phyloP scores from a whole-genome alignment of 2,797 vertebrate genomes.

The Melopsittacus undulatus region DNA sequence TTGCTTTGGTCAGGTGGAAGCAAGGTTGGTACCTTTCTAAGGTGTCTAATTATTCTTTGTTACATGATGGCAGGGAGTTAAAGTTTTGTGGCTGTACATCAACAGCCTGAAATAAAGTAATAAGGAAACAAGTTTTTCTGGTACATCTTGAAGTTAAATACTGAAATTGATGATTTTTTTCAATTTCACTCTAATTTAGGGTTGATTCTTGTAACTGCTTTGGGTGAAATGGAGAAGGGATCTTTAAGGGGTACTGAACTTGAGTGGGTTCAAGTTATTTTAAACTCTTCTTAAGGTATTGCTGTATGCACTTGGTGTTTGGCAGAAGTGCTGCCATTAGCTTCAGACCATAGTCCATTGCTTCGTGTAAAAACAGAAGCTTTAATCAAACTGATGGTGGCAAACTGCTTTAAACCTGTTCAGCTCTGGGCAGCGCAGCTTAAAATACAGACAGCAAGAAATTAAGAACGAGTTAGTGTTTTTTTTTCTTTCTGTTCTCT shows the following conservation, averaged over 20 bases:
- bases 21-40: background rate
- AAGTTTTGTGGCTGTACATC: conserved; percentile 15
- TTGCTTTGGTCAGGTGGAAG: conserved; percentile 8
- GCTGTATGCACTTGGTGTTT: background rate
- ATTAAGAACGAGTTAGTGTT: conserved; percentile 71
- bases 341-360: background rate
- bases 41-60: background rate
- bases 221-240: background rate
- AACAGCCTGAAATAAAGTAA: background rate
- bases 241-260: background rate
- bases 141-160: background rate
- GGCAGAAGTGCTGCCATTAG: background rate
- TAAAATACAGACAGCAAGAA: conserved; percentile 70
- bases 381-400: background rate
- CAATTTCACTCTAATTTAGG: background rate
- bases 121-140: background rate
- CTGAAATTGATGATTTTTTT: background rate
- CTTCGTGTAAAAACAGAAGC: background rate
- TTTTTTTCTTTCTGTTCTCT: conserved; percentile 74
- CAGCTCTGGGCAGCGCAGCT: conserved; percentile 61
- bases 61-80: background rate
- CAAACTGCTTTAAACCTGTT: conserved; percentile 68
- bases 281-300: background rate
- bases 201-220: background rate
- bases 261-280: background rate